A percentile compares a stretch with the other conserved stretches of the same genome.
phyloP scores from a whole-genome alignment of 1,140 invertebrate genomes.

The Meteorus sp. region DNA sequence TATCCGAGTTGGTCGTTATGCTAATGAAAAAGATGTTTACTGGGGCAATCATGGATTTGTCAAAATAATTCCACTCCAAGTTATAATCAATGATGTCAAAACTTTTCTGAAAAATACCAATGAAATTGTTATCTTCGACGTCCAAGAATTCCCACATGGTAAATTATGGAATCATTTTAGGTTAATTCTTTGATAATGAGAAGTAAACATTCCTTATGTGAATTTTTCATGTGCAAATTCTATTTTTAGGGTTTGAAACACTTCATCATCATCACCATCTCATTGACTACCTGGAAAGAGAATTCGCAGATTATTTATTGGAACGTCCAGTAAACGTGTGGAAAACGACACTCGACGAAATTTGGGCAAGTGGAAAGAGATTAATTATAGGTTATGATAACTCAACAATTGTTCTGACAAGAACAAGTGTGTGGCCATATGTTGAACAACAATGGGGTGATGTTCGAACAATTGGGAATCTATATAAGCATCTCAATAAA shows the following conservation, averaged over 20 bases:
- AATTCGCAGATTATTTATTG: conserved; percentile 57
- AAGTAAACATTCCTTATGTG: background rate
- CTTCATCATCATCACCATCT: conserved; percentile 57
- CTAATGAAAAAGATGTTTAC: conserved; percentile 48
- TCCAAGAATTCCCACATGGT: conserved; percentile 67
- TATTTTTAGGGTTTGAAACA: conserved; percentile 49
- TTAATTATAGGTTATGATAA: conserved; percentile 65
- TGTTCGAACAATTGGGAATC: conserved; percentile 54
- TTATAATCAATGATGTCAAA: conserved; percentile 60
- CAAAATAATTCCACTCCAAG: conserved; percentile 55
- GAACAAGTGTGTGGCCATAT: conserved; percentile 50
- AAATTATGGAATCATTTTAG: conserved; percentile 27
- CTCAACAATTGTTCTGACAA: conserved; percentile 36
- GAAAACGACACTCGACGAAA: conserved; percentile 53
- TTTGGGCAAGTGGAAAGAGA: conserved; percentile 60
- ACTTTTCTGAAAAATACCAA: conserved; percentile 63
- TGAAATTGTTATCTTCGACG: conserved; percentile 67
- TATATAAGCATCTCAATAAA: conserved; percentile 56
- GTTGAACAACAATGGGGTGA: conserved; percentile 67
- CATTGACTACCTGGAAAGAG: conserved; percentile 55
- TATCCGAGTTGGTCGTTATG: conserved; percentile 63
- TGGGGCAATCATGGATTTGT: conserved; percentile 64
- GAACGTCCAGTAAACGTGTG: conserved; percentile 54
- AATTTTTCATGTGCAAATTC: conserved; percentile 6
- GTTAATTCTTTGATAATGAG: conserved; percentile 6